These are phyloP conservation scores for Engraulis encrasicolus DNA, from an alignment of 2,113 vertebrate genomes.

Conservation along the genomic window DNA sequence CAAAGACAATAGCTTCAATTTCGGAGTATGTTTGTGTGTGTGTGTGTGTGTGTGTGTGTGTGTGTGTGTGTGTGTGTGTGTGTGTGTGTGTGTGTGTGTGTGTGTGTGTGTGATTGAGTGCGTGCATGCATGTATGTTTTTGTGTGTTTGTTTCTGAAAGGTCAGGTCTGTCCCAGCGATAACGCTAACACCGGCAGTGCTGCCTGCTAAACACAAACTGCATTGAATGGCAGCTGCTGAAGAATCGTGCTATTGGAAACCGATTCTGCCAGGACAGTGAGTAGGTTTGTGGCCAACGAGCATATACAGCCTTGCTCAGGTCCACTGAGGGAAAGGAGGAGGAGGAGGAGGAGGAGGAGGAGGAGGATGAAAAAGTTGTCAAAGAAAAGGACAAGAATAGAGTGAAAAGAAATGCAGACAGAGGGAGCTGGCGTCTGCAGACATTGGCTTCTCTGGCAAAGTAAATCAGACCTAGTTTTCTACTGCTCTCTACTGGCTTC, in stretches of 20 bases:
- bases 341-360: background rate
- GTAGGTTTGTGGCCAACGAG: background rate
- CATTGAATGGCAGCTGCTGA: background rate
- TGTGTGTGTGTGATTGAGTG: background rate
- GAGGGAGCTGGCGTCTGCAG: background rate
- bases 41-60: background rate
- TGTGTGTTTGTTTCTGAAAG: no score
- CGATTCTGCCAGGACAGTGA: background rate
- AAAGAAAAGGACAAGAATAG: background rate
- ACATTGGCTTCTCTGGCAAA: background rate
- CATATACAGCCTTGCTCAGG: background rate
- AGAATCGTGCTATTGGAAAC: background rate
- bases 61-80: background rate
- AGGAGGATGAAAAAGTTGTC: background rate
- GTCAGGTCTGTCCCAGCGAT: no score
- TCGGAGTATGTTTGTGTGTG: background rate
- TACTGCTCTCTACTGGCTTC: conserved; percentile 53
- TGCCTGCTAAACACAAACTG: background rate
- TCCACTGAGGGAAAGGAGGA: background rate
- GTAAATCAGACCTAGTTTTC: conserved; percentile 34
- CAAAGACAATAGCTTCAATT: conserved; percentile 6
- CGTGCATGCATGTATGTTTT: background rate
- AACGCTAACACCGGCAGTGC: no score
- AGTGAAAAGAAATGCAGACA: background rate
- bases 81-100: background rate